phyloP scores from a whole-genome alignment of 1,140 invertebrate species.

The Brachionus rubens region DNA sequence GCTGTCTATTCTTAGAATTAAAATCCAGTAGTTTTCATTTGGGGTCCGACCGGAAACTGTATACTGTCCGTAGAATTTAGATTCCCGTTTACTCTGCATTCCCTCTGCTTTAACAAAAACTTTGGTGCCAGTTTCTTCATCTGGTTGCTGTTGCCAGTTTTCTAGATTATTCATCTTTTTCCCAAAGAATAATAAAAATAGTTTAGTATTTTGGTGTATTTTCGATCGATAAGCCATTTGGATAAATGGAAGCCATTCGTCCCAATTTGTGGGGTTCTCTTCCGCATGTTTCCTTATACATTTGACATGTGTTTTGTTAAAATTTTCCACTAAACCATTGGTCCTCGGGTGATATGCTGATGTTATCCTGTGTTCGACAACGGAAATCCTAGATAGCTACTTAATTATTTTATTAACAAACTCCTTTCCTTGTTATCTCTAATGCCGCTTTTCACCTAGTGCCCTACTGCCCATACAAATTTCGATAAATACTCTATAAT shows the following conservation, averaged over 20 bases:
- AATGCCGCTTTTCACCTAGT: background rate
- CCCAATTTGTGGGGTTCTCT: conserved; percentile 52
- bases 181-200: conserved; percentile 53
- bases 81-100: too few relatives aligned
- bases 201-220: conserved; percentile 49
- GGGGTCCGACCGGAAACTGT: too few relatives aligned
- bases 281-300: conserved; percentile 51
- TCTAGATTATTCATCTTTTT: conserved; percentile 49
- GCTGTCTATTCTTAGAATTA: too few relatives aligned
- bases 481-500: background rate
- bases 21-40: too few relatives aligned
- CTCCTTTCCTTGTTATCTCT: conserved; percentile 52
- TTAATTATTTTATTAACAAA: conserved; percentile 54
- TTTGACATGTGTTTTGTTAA: conserved; percentile 49
- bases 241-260: conserved; percentile 50
- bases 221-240: conserved; percentile 52
- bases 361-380: conserved; percentile 49
- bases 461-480: background rate
- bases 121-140: background rate
- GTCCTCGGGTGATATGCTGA: conserved; percentile 51
- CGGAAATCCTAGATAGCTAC: conserved; percentile 48
- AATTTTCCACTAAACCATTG: conserved; percentile 52
- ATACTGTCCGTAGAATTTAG: too few relatives aligned
- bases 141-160: background rate
- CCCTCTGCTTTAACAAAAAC: too few relatives aligned